Base-by-base conservation (phyloP, 2,888 invertebrate species). In the Eupithecia exiguata region DNA sequence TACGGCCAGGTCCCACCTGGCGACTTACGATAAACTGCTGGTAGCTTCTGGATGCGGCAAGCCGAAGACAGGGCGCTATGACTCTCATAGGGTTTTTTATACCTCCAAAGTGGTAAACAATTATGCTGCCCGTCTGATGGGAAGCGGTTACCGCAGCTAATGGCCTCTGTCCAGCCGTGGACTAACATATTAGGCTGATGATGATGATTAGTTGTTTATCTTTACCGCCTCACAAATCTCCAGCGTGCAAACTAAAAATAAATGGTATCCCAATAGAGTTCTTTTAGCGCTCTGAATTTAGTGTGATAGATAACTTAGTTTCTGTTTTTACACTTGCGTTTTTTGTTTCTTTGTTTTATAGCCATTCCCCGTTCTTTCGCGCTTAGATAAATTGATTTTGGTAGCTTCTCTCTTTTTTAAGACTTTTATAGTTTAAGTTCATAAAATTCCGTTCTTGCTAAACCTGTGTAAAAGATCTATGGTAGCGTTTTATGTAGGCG, bases 261-360 rank as follows among this genome's bases (percentile, higher is more conserved):
- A 87, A 88, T 83, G 80, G 81, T 82, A 79, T 83, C 77, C 79
- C 83, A 79, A 83, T 82, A 79, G 83, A 79, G 80, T 81, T 80
- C 72, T 82, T 83, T 82, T 84, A 81, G 77, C 80, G 78, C 80
- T 73, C 80, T 79, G 84, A 85, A 86, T 88, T 88, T 88, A 82
- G 79, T 80, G 82, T 81, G 83, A 80, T 86, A 86, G 83, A 80
- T 86, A 86, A 86, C 84, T 84, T 83, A 81, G 84, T 86, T 87
- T 83, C 80, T 77, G 82, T 83, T 80, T 84, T 84, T 84, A 80
- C 36, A 63, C 36, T 36, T 63, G 38, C n/a, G n/a, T 35, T 63
- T 63, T 63, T 63, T 36, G n/a, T 63, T n/a, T 63, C 18, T 9
- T 9, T 35, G 16, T 62, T 62, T 62, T 62, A 53, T 53, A 53